phyloP scores from a whole-genome alignment of 1,140 invertebrate genomes.

The Pissodes strobi region DNA sequence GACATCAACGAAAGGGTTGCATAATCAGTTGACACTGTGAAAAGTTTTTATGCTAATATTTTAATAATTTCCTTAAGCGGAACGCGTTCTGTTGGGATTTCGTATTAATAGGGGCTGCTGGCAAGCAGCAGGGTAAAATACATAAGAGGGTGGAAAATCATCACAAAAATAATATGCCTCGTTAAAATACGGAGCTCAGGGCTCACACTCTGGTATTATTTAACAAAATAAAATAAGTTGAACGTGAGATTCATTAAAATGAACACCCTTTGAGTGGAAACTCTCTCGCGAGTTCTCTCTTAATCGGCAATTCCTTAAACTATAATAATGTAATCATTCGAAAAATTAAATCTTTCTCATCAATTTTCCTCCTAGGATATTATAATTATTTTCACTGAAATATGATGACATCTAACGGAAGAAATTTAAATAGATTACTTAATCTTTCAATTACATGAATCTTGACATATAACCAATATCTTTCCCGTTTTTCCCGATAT shows the following conservation, averaged over 20 bases:
- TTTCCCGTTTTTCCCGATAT: no score
- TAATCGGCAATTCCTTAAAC: no score
- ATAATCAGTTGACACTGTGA: neutral
- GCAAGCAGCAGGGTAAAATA: conserved; percentile 5
- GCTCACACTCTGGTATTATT: conserved; percentile 23
- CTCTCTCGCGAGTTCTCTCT: no score
- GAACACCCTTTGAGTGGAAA: neutral
- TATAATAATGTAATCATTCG: no score
- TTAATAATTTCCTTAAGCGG: conserved; percentile 18
- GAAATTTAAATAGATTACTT: no score
- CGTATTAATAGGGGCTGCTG: conserved; percentile 16
- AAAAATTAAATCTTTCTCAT: no score
- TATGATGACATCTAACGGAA: no score
- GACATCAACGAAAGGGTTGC: no score
- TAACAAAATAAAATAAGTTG: conserved; percentile 22
- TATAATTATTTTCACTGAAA: no score
- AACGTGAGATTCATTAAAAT: conserved; percentile 20
- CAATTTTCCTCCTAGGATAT: no score
- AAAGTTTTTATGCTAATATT: conserved; percentile 19
- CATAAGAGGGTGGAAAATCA: conserved; percentile 15
- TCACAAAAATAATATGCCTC: conserved; percentile 29
- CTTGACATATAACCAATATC: no score
- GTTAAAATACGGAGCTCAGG: conserved; percentile 12
- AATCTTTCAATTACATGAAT: no score
- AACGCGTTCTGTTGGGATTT: conserved; percentile 20